These are phyloP conservation scores for Pteromalus puparum DNA, from an alignment of 1,140 invertebrate species.

Conservation along the genomic window DNA sequence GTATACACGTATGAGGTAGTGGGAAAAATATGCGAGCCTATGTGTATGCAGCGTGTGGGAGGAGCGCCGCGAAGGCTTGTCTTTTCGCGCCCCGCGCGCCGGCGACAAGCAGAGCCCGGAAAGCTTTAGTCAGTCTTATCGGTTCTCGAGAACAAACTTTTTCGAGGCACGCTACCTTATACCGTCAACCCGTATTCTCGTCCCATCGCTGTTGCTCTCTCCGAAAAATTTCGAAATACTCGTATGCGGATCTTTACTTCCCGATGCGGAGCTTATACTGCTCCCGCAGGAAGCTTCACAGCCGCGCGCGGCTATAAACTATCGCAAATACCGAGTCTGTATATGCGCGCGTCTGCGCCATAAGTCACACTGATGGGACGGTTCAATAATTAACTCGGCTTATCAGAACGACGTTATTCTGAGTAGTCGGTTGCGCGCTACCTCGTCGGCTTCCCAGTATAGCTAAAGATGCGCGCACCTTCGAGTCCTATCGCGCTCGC, in stretches of 20 bases:
- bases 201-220: not conserved
- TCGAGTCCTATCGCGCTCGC: not conserved
- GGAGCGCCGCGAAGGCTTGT: constrained; percentile 18
- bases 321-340: constrained; percentile 10
- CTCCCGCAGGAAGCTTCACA: not conserved
- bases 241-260: too few species aligned
- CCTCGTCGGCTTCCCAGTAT: not conserved
- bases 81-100: constrained; percentile 23
- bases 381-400: constrained; percentile 72
- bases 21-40: not conserved
- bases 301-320: constrained; percentile 20
- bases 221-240: too few species aligned
- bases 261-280: too few species aligned
- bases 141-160: constrained; percentile 36
- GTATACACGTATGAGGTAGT: too few species aligned
- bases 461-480: not conserved
- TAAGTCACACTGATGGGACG: constrained; percentile 71
- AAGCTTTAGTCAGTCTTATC: constrained; percentile 48
- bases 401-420: constrained; percentile 68
- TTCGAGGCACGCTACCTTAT: constrained; percentile 30
- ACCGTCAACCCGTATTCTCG: not conserved
- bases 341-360: constrained; percentile 53
- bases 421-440: constrained; percentile 14
- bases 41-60: not conserved
- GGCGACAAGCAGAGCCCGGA: constrained; percentile 22